phyloP scores from a whole-genome alignment of 1,140 invertebrate genomes.

The Pararge aegeria region DNA sequence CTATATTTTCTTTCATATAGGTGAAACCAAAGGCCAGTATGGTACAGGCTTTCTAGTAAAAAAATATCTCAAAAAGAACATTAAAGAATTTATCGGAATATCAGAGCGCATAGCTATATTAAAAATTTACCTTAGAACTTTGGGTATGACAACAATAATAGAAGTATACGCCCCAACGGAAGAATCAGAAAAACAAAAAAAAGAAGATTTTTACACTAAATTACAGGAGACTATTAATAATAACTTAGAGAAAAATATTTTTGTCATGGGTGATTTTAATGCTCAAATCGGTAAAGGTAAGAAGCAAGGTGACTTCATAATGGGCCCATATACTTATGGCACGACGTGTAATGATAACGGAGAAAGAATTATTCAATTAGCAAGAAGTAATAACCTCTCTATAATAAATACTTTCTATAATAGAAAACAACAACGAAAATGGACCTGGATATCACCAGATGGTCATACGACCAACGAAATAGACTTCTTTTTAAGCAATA shows the following conservation, averaged over 20 bases:
- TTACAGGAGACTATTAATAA: constrained; percentile 21
- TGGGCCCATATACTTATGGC: background rate
- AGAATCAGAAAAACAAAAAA: background rate
- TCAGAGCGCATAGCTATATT: constrained; percentile 39
- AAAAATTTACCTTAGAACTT: constrained; percentile 19
- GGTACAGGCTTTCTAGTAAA: constrained; percentile 40
- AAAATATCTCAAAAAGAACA: constrained; percentile 36
- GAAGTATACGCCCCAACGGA: constrained; percentile 39
- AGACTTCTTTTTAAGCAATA: too few relatives aligned
- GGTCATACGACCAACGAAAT: background rate
- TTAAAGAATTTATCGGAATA: constrained; percentile 35
- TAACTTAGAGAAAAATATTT: background rate
- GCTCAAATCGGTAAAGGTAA: background rate
- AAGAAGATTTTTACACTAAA: background rate
- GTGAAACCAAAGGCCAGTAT: constrained; percentile 38
- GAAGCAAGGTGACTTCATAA: background rate
- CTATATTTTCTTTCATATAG: constrained; percentile 40
- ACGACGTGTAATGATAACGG: background rate
- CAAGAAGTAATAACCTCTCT: background rate
- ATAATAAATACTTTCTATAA: constrained; percentile 36
- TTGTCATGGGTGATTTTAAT: background rate
- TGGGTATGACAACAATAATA: constrained; percentile 38
- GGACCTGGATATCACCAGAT: constrained; percentile 46
- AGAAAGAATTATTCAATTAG: background rate
- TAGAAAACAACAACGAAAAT: constrained; percentile 38